Percentiles rank a stretch among this genome's conserved stretches.
phyloP scores from a whole-genome alignment of 1,140 invertebrate species.

The Epicauta chinensis region DNA sequence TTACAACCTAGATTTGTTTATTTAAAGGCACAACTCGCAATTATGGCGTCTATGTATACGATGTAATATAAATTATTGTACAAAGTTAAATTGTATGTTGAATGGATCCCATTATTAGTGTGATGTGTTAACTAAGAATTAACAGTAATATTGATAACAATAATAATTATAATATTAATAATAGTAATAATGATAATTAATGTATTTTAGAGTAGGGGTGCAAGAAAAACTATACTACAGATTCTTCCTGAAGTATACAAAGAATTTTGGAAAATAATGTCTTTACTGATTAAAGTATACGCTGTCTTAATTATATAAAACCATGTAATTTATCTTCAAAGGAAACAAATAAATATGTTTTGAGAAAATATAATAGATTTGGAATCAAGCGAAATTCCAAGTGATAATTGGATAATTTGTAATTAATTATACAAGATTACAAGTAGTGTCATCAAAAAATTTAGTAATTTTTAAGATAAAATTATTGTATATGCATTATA shows the following conservation, averaged over 20 bases:
- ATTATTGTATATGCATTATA: conserved; percentile 13
- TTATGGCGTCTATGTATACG: conserved; percentile 25
- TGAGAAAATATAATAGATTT: too few relatives aligned
- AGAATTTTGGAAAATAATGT: not conserved
- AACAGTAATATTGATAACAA: conserved; percentile 7
- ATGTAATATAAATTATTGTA: conserved; percentile 27
- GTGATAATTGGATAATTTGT: too few relatives aligned
- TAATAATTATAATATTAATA: conserved; percentile 3
- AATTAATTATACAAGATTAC: too few relatives aligned
- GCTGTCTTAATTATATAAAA: conserved; percentile 8
- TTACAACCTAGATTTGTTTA: not conserved
- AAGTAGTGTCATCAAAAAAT: too few relatives aligned
- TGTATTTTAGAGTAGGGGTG: not conserved
- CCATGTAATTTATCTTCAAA: not conserved
- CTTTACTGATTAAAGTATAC: conserved; percentile 13
- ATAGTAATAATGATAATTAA: conserved; percentile 6
- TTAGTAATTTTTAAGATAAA: conserved; percentile 12
- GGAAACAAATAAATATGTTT: too few relatives aligned
- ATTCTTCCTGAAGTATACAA: not conserved
- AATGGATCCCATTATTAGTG: conserved; percentile 21
- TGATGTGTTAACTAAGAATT: conserved; percentile 18
- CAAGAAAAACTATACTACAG: too few relatives aligned
- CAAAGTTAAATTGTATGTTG: conserved; percentile 25
- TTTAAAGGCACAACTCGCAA: conserved; percentile 1
- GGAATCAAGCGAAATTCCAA: not conserved